A percentile compares a stretch with the other conserved stretches of the same genome.
phyloP scores from a whole-genome alignment of 2,797 vertebrate species.

The Lophius americanus region DNA sequence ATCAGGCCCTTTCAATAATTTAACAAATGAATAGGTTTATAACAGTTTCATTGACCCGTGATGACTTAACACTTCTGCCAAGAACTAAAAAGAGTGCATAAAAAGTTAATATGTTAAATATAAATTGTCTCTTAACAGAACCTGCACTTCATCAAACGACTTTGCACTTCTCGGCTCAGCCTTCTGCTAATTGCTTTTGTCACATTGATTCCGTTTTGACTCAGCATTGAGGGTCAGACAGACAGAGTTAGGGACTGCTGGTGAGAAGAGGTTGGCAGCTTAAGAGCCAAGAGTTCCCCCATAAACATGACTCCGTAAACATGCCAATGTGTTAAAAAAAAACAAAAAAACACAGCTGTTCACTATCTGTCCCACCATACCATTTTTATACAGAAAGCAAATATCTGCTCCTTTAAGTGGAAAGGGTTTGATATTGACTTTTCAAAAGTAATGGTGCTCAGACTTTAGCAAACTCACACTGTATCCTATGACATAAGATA shows the following conservation, averaged over 20 bases:
- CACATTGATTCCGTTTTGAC: not conserved
- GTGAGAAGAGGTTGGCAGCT: constrained; percentile 2
- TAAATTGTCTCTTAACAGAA: not conserved
- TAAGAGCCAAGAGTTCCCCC: constrained; percentile 1
- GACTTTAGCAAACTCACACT: not conserved
- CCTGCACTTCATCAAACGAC: not conserved
- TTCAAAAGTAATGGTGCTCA: not conserved
- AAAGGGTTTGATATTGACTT: too few species aligned
- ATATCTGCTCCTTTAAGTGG: too few species aligned
- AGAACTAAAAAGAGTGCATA: not conserved
- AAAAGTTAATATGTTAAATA: not conserved
- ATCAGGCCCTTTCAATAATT: not conserved
- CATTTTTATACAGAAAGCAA: too few species aligned
- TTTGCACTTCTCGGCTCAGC: not conserved
- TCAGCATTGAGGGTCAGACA: not conserved
- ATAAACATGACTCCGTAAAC: not conserved
- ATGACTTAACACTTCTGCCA: not conserved
- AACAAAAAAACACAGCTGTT: not conserved
- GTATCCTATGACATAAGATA: not conserved
- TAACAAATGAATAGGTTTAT: not conserved
- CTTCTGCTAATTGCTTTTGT: constrained; percentile 1
- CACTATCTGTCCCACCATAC: too few species aligned
- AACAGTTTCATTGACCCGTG: not conserved
- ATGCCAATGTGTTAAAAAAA: not conserved
- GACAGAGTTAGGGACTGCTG: not conserved